Evolutionary conservation across 2,888 invertebrate genomes (phyloP).

Genomic region (Parasteatoda lunata): DNA sequence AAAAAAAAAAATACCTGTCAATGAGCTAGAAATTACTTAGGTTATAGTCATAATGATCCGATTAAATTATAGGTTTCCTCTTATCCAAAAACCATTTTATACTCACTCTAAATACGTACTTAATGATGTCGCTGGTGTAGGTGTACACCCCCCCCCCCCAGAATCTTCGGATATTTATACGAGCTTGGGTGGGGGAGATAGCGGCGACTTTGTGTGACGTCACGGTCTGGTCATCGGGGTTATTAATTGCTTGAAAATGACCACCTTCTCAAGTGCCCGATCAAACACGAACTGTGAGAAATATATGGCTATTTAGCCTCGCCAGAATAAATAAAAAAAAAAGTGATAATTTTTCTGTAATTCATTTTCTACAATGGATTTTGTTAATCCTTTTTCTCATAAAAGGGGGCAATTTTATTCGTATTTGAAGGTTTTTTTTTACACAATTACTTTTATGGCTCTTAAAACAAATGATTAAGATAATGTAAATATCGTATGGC

Average conservation of each 20-base stretch:
- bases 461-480: too few relatives aligned
- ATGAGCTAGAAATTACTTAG: constrained; percentile 52
- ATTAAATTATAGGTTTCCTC: constrained; percentile 56
- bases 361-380: constrained; percentile 46
- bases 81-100: constrained; percentile 44
- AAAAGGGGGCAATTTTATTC: constrained; percentile 58
- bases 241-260: constrained; percentile 62
- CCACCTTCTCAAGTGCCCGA: too few relatives aligned
- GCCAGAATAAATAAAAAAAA: too few relatives aligned
- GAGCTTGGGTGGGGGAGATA: not conserved
- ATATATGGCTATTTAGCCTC: too few relatives aligned
- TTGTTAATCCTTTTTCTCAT: constrained; percentile 52
- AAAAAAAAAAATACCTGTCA: constrained; percentile 43
- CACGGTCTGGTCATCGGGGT: constrained; percentile 58
- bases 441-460: too few relatives aligned
- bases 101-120: constrained; percentile 58
- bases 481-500: too few relatives aligned
- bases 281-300: too few relatives aligned
- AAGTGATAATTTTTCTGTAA: not conserved
- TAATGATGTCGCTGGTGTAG: constrained; percentile 56
- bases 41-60: constrained; percentile 41
- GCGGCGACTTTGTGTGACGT: constrained; percentile 39
- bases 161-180: not conserved
- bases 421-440: constrained; percentile 14
- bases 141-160: constrained; percentile 19